Base-by-base conservation (phyloP, 2,888 invertebrate species). In the Yponomeuta cagnagella region DNA sequence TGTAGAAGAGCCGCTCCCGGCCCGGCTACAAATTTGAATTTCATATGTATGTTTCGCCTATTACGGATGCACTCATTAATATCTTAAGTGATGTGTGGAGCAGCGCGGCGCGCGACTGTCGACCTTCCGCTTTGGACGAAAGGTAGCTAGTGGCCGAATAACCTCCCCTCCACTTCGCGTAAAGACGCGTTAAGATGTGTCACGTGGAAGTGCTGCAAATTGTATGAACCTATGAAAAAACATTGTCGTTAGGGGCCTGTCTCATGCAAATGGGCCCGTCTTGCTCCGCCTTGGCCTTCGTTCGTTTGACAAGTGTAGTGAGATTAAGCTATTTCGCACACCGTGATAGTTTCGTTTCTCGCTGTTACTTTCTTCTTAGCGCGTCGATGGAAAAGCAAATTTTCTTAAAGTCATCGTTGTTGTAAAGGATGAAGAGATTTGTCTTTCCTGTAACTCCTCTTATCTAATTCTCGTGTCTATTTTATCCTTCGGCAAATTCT, bases 31-130 rank as follows among this genome's bases (percentile, higher is more conserved):
- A 90, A 92, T 92, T 91, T 92, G 89, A 92, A 92, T 91, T 91
- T 92, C 91, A 91, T 90, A 90, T 89, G 89, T 90, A 90, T 91
- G 90, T 90, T 91, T 90, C 89, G 82, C 87, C 90, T 91, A 91
- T 91, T 91, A 91, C 89, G 86, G 88, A 91, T 92, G 91, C 91
- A 88, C 89, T 91, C 91, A 92, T 92, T 92, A 92, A 91, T 91
- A 91, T 88, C 89, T 90, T 90, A 90, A 90, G 89, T 90, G 90
- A 90, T 89, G 88, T 90, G 88, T 88, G 84, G 82, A 82, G 79
- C 76, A 76, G 75, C 76, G 76, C 73, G 73, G 72, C 74, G 76
- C 72, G 77, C 81, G 79, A 88, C 81, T 77, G 86, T 81, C 74
- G 48, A 71, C 75, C 68, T 72, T 70, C 74, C 71, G 69, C 71